Evolutionary conservation across 2,888 invertebrate species (phyloP).

Genomic region (Pseudococcus viburni): DNA sequence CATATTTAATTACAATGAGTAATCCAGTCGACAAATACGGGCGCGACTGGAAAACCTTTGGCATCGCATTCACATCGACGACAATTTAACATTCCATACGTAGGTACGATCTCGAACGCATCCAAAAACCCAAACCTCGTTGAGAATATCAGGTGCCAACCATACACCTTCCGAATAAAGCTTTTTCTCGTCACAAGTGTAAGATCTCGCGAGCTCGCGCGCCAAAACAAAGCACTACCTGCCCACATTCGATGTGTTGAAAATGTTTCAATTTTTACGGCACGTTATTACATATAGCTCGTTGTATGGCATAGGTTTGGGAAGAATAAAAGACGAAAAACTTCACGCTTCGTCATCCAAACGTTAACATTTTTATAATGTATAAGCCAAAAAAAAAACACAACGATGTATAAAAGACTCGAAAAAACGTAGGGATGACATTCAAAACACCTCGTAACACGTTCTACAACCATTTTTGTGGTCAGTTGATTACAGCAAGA

Average conservation of each 20-base stretch:
- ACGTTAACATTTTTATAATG: conserved; percentile 8
- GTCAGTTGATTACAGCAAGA: conserved; percentile 27
- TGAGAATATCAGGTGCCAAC: not conserved
- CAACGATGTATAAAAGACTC: not conserved
- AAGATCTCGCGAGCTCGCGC: not conserved
- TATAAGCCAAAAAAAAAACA: conserved; percentile 13
- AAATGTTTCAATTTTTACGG: conserved; percentile 26
- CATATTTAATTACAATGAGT: not conserved
- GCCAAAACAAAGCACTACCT: not conserved
- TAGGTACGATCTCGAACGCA: not conserved
- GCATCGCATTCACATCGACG: not conserved
- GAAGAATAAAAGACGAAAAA: conserved; percentile 30
- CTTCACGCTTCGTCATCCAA: conserved; percentile 37
- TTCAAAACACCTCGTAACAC: conserved; percentile 36
- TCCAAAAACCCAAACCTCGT: not conserved
- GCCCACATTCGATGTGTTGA: not conserved
- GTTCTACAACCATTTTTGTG: conserved; percentile 32
- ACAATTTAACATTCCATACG: not conserved
- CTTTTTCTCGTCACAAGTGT: not conserved
- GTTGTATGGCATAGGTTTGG: not conserved
- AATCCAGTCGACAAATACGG: not conserved
- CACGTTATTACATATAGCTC: not conserved
- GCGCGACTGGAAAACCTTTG: not conserved
- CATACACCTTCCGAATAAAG: not conserved
- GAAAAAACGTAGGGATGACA: conserved; percentile 29